Conservation (phyloP, 2,797 vertebrate genomes). For the Enteromius thamalakanensis region DNA sequence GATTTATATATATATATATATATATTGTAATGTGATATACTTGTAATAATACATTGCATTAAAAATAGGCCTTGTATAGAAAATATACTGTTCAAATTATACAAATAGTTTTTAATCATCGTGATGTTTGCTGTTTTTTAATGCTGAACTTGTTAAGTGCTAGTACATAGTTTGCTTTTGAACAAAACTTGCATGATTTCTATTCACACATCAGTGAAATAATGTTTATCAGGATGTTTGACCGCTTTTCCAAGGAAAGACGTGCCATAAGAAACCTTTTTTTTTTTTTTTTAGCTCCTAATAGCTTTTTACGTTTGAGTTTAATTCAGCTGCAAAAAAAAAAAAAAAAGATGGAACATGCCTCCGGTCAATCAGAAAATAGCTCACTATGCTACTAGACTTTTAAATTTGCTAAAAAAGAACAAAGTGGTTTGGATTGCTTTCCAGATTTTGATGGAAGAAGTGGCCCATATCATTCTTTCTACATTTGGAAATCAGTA, state of each 20-base stretch:
- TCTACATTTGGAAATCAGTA: not conserved
- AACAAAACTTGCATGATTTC: conserved; percentile 2
- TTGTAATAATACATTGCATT: not conserved
- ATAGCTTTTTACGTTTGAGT: conserved; percentile 70
- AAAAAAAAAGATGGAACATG: conserved; percentile 77
- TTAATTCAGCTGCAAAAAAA: conserved; percentile 77
- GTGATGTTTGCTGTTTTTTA: not conserved
- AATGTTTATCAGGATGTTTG: conserved; percentile 37
- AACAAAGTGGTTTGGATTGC: not conserved
- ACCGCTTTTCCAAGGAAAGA: conserved; percentile 38
- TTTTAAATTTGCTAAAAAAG: conserved; percentile 25
- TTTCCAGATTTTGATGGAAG: conserved; percentile 19
- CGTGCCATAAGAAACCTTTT: conserved; percentile 58
- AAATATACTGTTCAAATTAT: not conserved
- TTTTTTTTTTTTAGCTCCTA: conserved; percentile 74
- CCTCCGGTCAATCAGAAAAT: conserved; percentile 76
- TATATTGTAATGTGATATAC: too few species aligned
- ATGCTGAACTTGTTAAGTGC: not conserved
- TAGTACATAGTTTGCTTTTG: not conserved
- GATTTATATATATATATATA: too few species aligned
- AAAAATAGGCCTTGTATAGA: not conserved
- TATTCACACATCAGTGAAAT: not conserved
- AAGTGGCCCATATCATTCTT: not conserved
- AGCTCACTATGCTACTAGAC: conserved; percentile 41
- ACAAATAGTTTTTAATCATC: not conserved